These are phyloP conservation scores for Hirtodrosophila duncani DNA, from an alignment of 2,888 invertebrate genomes.

Conservation along the genomic window DNA sequence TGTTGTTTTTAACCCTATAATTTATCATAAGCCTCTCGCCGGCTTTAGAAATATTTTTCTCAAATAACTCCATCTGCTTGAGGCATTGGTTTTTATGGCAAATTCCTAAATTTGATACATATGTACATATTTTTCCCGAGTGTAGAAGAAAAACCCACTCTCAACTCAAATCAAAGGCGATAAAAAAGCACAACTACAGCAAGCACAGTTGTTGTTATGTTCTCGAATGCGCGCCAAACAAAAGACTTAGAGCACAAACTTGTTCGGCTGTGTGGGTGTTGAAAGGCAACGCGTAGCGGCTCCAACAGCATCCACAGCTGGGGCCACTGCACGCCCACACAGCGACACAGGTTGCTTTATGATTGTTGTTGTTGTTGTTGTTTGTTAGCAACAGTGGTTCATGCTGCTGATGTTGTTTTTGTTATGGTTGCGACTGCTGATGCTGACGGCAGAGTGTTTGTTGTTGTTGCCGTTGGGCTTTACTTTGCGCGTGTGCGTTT, in stretches of 20 bases:
- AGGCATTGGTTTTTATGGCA: too few relatives aligned
- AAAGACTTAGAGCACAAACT: constrained; percentile 73
- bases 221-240: constrained; percentile 57
- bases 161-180: constrained; percentile 39
- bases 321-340: constrained; percentile 53
- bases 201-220: constrained; percentile 23
- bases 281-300: constrained; percentile 59
- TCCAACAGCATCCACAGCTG: constrained; percentile 12
- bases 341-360: constrained; percentile 1
- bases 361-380: constrained; percentile 9
- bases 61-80: too few relatives aligned
- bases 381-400: constrained; percentile 10
- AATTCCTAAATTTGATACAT: too few relatives aligned
- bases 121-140: too few relatives aligned
- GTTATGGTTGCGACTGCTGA: constrained; percentile 8
- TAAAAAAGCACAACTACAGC: constrained; percentile 36
- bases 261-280: constrained; percentile 61
- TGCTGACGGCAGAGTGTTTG: constrained; percentile 22
- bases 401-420: constrained; percentile 18
- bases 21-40: too few relatives aligned
- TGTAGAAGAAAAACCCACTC: constrained; percentile 39
- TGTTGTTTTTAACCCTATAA: too few relatives aligned
- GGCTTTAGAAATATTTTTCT: too few relatives aligned
- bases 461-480: constrained; percentile 3
- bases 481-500: constrained; percentile 31